Conservation (phyloP, 2,113 vertebrate species). For the Tichodroma muraria region DNA sequence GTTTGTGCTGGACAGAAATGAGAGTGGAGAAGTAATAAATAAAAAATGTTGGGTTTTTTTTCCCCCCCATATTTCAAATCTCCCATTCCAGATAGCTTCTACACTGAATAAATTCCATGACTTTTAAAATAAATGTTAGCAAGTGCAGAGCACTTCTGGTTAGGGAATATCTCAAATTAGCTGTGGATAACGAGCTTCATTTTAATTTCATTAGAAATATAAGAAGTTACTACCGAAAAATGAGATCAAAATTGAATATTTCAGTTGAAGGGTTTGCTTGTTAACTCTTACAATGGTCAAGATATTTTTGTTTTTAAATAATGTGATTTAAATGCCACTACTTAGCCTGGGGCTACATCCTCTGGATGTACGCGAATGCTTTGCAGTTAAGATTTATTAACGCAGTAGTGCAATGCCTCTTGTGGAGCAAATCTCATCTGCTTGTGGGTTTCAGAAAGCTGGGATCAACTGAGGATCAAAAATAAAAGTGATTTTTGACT, state of each 20-base stretch:
- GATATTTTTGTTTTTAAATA: neutral
- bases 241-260: neutral
- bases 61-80: rapidly evolving
- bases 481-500: neutral
- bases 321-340: neutral
- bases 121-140: neutral
- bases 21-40: neutral
- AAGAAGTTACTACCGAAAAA: neutral
- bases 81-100: neutral
- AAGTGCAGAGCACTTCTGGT: neutral
- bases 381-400: neutral
- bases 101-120: neutral
- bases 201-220: neutral
- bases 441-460: neutral
- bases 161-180: neutral
- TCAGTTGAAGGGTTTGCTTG: neutral
- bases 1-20: neutral
- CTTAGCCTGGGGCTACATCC: neutral
- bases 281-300: neutral
- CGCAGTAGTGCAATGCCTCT: neutral
- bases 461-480: neutral
- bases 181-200: neutral
- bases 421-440: neutral
- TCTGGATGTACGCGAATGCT: neutral
- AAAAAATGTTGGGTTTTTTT: neutral